Conservation (phyloP, 2,113 vertebrate genomes). For the Numenius arquata region DNA sequence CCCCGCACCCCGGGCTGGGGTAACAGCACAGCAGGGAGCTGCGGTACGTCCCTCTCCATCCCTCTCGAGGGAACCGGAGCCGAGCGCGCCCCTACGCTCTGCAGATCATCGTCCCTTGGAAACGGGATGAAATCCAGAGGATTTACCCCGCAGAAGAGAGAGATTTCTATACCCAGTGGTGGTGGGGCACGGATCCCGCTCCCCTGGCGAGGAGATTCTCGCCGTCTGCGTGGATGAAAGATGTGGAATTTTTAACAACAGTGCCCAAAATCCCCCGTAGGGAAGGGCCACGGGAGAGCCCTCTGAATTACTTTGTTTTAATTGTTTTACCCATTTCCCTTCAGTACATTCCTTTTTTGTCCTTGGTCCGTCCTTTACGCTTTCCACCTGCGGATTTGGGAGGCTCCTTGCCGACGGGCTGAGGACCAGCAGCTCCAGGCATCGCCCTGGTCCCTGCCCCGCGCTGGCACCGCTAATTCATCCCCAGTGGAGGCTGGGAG, state of each 20-base stretch:
- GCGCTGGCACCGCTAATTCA: accelerated
- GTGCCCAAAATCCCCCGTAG: not conserved
- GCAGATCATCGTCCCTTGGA: not conserved
- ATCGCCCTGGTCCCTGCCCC: not conserved
- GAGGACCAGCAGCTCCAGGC: accelerated
- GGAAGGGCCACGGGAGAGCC: not conserved
- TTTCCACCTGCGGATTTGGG: not conserved
- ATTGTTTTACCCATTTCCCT: not conserved
- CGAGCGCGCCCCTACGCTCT: not conserved
- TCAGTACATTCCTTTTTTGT: not conserved
- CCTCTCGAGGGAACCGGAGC: not conserved
- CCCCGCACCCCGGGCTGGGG: not conserved
- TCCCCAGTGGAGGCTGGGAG: not conserved
- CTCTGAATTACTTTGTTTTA: not conserved
- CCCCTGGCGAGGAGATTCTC: not conserved
- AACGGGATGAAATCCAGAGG: not conserved
- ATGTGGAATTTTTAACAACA: not conserved
- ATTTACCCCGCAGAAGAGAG: not conserved
- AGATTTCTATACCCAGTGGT: not conserved
- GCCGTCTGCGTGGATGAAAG: not conserved
- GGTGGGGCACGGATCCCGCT: not conserved
- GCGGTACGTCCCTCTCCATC: not conserved
- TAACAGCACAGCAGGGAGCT: not conserved
- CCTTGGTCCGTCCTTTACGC: not conserved
- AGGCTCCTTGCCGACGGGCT: not conserved